Percentiles rank a stretch among this genome's conserved stretches.
phyloP scores from a whole-genome alignment of 2,888 invertebrate species.

The Campopleginae sp. region DNA sequence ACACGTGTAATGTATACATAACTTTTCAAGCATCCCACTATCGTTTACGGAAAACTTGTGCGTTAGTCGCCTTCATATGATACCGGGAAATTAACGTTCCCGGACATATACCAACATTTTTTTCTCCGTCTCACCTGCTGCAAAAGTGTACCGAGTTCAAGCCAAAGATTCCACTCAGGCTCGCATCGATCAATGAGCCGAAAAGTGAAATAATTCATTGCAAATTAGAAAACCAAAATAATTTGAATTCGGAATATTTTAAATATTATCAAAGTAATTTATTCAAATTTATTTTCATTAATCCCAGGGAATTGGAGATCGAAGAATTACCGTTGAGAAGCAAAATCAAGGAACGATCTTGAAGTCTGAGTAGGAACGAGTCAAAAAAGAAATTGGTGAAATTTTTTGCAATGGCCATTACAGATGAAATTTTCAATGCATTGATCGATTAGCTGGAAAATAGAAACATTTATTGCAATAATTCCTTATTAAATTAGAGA shows the following conservation, averaged over 20 bases:
- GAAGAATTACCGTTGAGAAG: no score
- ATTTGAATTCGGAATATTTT: no score
- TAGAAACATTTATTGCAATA: not conserved
- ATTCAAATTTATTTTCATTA: no score
- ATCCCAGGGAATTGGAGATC: no score
- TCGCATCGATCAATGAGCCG: no score
- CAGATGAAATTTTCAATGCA: no score
- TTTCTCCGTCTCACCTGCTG: not conserved
- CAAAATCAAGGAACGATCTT: no score
- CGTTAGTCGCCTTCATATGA: slow-evolving; percentile 26
- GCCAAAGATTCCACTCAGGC: not conserved
- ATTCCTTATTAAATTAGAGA: not conserved
- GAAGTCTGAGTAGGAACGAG: no score
- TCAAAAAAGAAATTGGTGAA: no score
- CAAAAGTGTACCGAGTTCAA: slow-evolving; percentile 28
- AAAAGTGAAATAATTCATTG: not conserved
- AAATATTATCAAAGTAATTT: no score
- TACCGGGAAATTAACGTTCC: slow-evolving; percentile 67
- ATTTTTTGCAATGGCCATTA: no score
- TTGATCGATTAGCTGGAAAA: no score
- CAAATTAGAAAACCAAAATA: not conserved
- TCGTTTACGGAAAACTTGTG: slow-evolving; percentile 49
- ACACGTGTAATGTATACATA: slow-evolving; percentile 20
- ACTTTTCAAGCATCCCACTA: slow-evolving; percentile 41
- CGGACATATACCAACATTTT: slow-evolving; percentile 19